phyloP scores from a whole-genome alignment of 2,888 invertebrate species.

The Spodoptera exigua region DNA sequence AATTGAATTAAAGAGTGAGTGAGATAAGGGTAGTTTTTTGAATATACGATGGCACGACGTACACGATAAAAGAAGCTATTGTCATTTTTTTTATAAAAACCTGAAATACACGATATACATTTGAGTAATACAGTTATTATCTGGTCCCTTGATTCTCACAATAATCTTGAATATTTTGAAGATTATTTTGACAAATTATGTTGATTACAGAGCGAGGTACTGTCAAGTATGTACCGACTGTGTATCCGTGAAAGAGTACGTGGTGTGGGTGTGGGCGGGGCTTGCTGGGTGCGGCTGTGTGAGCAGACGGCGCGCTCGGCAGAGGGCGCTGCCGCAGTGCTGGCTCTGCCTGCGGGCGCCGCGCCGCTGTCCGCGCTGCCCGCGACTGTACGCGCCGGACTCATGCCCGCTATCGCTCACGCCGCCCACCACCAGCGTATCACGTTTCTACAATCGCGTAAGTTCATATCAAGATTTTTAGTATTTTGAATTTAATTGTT shows the following conservation, averaged over 20 bases:
- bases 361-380: constrained; percentile 62
- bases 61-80: too few relatives aligned
- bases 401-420: constrained; percentile 79
- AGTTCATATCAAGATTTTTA: too few relatives aligned
- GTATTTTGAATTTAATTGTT: too few relatives aligned
- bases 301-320: constrained; percentile 52
- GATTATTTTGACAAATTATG: background rate
- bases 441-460: constrained; percentile 75
- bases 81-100: too few relatives aligned
- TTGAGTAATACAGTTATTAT: too few relatives aligned
- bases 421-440: constrained; percentile 75
- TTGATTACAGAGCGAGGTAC: constrained; percentile 69
- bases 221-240: constrained; percentile 67
- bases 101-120: too few relatives aligned
- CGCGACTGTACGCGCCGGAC: constrained; percentile 58
- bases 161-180: too few relatives aligned
- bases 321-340: constrained; percentile 64
- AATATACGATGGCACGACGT: too few relatives aligned
- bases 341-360: constrained; percentile 56
- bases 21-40: too few relatives aligned
- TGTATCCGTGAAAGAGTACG: constrained; percentile 63
- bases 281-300: constrained; percentile 65
- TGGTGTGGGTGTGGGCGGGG: constrained; percentile 46
- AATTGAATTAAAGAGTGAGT: too few relatives aligned
- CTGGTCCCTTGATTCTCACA: too few relatives aligned